phyloP scores from a whole-genome alignment of 2,797 vertebrate species.

The Eospalax fontanierii region DNA sequence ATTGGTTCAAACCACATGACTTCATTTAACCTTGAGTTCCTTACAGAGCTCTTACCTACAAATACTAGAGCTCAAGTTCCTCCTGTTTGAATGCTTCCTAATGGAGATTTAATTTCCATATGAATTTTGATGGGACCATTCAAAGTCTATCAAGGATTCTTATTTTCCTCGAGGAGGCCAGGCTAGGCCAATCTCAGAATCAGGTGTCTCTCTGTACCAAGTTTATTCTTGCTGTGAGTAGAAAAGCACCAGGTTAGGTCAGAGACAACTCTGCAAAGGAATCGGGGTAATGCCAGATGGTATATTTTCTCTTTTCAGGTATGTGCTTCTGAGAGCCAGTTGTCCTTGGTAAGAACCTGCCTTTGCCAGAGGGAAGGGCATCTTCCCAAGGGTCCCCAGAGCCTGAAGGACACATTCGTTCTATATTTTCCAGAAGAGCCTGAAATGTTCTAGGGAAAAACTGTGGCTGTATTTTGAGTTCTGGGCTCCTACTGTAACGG shows the following conservation, averaged over 20 bases:
- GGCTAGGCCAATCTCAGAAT: too few relatives aligned
- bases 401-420: neutral
- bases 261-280: neutral
- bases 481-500: neutral
- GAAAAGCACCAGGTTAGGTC: neutral
- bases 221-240: neutral
- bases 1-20: too few relatives aligned
- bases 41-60: too few relatives aligned
- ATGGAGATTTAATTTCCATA: too few relatives aligned
- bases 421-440: neutral
- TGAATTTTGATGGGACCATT: neutral
- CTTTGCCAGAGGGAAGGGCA: neutral
- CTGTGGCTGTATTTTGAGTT: neutral
- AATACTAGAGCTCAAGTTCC: too few relatives aligned
- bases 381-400: neutral
- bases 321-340: neutral
- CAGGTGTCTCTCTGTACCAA: neutral
- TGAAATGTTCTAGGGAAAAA: neutral
- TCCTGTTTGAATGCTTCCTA: too few relatives aligned
- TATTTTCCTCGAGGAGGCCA: neutral
- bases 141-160: neutral
- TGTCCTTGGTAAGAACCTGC: neutral
- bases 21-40: too few relatives aligned
- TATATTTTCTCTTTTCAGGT: neutral
- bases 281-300: too few relatives aligned